Conservation (phyloP, 1,140 invertebrate species). For the Drepana arcuata region DNA sequence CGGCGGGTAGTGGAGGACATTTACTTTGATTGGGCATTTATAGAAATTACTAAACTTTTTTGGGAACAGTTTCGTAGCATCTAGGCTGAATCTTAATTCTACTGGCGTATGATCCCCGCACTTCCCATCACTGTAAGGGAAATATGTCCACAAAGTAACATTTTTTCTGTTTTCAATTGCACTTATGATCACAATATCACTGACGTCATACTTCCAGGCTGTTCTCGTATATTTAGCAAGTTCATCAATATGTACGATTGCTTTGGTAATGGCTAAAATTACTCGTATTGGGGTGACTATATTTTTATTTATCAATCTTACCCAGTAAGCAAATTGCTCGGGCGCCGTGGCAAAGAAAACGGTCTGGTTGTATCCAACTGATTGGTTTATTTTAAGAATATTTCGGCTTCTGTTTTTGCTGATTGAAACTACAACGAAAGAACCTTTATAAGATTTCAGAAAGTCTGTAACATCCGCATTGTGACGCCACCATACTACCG, state of each 20-base stretch:
- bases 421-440: constrained; percentile 11
- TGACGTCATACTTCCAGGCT: constrained; percentile 29
- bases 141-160: constrained; percentile 24
- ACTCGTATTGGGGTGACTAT: constrained; percentile 21
- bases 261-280: constrained; percentile 20
- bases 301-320: constrained; percentile 15
- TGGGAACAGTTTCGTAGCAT: constrained; percentile 20
- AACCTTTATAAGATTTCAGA: constrained; percentile 16
- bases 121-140: constrained; percentile 21
- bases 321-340: constrained; percentile 23
- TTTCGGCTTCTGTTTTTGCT: constrained; percentile 1
- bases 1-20: constrained; percentile 16
- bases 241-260: constrained; percentile 1
- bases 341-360: constrained; percentile 23
- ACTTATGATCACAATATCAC: constrained; percentile 28
- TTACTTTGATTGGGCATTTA: constrained; percentile 29
- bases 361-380: constrained; percentile 21
- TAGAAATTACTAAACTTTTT: constrained; percentile 38
- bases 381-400: constrained; percentile 12
- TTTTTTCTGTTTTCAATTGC: constrained; percentile 7
- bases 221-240: constrained; percentile 15
- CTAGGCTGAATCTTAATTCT: constrained; percentile 6
- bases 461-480: constrained; percentile 14
- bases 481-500: constrained; percentile 15
- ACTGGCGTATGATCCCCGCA: constrained; percentile 28